Conservation (phyloP, 1,140 invertebrate species). For the Spodoptera frugiperda region DNA sequence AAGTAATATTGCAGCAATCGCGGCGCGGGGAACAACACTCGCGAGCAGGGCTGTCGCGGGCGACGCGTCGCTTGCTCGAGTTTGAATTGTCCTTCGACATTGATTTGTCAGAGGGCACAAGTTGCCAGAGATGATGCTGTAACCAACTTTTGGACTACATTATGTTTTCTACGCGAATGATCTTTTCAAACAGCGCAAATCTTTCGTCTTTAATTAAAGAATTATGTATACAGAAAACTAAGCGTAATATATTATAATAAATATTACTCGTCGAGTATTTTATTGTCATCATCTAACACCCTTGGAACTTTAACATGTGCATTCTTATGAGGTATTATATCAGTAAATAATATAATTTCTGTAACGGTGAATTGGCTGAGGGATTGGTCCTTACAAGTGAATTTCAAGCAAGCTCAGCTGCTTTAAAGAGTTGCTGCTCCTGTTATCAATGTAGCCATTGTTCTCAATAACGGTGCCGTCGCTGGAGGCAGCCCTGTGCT, state of each 20-base stretch:
- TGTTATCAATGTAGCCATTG: background rate
- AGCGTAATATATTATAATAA: too few relatives aligned
- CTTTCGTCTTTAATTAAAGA: too few relatives aligned
- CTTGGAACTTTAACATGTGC: background rate
- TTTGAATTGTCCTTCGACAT: conserved; percentile 28
- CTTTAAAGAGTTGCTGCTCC: background rate
- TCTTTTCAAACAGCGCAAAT: too few relatives aligned
- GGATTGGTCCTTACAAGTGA: too few relatives aligned
- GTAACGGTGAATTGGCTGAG: too few relatives aligned
- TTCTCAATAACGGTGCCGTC: too few relatives aligned
- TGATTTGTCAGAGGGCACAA: conserved; percentile 19
- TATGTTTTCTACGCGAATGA: background rate
- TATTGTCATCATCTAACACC: background rate
- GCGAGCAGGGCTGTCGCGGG: conserved; percentile 5
- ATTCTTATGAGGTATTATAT: background rate
- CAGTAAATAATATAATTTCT: too few relatives aligned
- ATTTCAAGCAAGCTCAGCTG: too few relatives aligned
- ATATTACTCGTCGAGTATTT: background rate
- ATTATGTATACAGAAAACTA: background rate
- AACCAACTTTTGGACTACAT: conserved; percentile 11
- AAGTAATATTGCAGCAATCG: conserved; percentile 47
- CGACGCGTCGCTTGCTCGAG: conserved; percentile 3
- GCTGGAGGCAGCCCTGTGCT: background rate
- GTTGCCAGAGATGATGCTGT: background rate
- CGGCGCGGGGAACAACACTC: conserved; percentile 32